phyloP scores from a whole-genome alignment of 2,113 vertebrate genomes.

The Anhinga anhinga region DNA sequence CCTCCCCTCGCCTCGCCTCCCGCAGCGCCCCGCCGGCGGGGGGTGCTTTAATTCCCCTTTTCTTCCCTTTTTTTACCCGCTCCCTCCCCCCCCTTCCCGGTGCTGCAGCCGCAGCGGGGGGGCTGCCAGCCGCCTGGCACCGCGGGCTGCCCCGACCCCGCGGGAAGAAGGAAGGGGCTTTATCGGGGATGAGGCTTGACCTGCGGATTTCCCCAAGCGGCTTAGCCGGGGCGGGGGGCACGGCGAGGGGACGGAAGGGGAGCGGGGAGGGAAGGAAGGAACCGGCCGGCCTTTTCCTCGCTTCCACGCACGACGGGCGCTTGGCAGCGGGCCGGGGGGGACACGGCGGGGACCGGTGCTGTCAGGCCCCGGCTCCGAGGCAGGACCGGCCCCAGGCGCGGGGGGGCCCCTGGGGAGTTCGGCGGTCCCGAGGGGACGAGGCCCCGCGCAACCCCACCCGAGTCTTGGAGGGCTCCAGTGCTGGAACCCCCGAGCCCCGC shows the following conservation, averaged over 20 bases:
- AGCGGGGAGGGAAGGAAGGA: no score
- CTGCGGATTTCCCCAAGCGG: background rate
- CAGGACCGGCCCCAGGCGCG: fast-evolving
- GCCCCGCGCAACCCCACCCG: fast-evolving
- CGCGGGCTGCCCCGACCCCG: background rate
- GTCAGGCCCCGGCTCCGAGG: no score
- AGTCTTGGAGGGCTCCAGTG: fast-evolving
- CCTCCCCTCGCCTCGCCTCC: background rate
- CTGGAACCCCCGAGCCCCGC: background rate
- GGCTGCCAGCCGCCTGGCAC: background rate
- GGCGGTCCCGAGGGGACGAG: background rate
- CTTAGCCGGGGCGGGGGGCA: background rate
- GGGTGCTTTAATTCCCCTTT: background rate
- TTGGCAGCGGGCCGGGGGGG: background rate
- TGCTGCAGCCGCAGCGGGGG: background rate
- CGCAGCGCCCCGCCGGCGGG: background rate
- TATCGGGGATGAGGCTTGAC: background rate
- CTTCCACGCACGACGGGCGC: no score
- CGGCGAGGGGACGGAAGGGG: no score
- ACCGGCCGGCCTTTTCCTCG: no score
- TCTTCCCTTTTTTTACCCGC: no score
- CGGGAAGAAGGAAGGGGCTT: background rate
- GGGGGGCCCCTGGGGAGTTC: background rate
- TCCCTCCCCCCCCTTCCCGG: background rate
- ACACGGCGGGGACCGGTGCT: no score